Percentiles rank a stretch among this genome's conserved stretches.
Evolutionary conservation across 2,888 invertebrate genomes (phyloP).

Genomic region (Molorchus minor): DNA sequence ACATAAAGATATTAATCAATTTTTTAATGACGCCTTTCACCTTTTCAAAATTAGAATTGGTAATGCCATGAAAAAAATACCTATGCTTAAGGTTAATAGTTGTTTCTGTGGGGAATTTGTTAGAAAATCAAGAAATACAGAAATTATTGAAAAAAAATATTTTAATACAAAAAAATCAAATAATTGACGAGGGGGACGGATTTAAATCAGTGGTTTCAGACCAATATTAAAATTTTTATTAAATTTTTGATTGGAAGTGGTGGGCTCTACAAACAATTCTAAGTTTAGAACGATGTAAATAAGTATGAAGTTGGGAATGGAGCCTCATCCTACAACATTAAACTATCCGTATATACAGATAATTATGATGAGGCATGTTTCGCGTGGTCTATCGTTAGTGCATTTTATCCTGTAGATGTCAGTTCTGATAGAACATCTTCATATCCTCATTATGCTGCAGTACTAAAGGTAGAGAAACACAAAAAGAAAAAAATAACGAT

Average conservation of each 20-base stretch:
- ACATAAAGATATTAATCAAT: constrained; percentile 14
- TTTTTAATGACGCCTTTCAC: constrained; percentile 13
- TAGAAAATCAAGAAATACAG: constrained; percentile 10
- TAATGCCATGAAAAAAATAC: constrained; percentile 7
- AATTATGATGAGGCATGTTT: constrained; percentile 8
- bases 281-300: constrained; percentile 16
- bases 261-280: constrained; percentile 23
- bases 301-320: constrained; percentile 25
- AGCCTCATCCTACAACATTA: constrained; percentile 25
- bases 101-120: constrained; percentile 13
- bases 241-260: constrained; percentile 8
- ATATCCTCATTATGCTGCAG: constrained; percentile 17
- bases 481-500: neutral
- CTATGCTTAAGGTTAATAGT: constrained; percentile 10
- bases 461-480: neutral
- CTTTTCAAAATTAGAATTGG: constrained; percentile 15
- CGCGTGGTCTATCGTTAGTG: constrained; percentile 16
- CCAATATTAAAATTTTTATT: constrained; percentile 12
- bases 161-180: constrained; percentile 11
- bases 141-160: constrained; percentile 19
- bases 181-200: constrained; percentile 22
- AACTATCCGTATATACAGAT: constrained; percentile 8
- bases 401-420: neutral
- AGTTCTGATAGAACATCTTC: neutral
- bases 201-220: constrained; percentile 13